A percentile compares a stretch with the other conserved stretches of the same genome.
phyloP scores from a whole-genome alignment of 2,888 invertebrate species.

The Lasioglossum malachurum region DNA sequence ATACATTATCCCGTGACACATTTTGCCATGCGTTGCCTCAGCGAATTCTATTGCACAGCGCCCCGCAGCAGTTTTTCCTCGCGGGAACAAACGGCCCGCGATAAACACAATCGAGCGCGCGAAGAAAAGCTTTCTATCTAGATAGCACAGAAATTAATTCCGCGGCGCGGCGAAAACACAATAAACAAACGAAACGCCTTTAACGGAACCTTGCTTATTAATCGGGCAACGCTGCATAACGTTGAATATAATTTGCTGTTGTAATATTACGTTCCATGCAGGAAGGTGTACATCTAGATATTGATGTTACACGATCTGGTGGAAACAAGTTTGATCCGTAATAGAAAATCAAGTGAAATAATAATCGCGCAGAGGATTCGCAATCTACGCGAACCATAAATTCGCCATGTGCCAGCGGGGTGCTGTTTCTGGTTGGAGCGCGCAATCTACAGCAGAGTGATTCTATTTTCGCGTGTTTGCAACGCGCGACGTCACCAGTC shows the following conservation, averaged over 20 bases:
- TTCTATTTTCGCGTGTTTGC: neutral
- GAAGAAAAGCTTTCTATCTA: constrained; percentile 30
- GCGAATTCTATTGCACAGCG: constrained; percentile 18
- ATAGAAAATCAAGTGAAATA: neutral
- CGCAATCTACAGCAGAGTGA: neutral
- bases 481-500: neutral
- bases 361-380: neutral
- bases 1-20: constrained; percentile 30
- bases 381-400: neutral
- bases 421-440: neutral
- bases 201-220: constrained; percentile 38
- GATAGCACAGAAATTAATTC: constrained; percentile 36
- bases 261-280: constrained; percentile 1
- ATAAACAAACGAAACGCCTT: constrained; percentile 32
- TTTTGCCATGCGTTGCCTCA: constrained; percentile 23
- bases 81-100: neutral
- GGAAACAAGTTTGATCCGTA: neutral
- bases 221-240: constrained; percentile 20
- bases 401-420: neutral
- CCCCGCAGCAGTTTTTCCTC: constrained; percentile 13
- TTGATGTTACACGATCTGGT: neutral
- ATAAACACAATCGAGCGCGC: neutral
- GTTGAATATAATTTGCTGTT: constrained; percentile 9
- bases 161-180: constrained; percentile 6
- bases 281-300: too few relatives aligned